Base-by-base conservation (phyloP, 2,113 vertebrate genomes). In the Litocranius walleri region DNA sequence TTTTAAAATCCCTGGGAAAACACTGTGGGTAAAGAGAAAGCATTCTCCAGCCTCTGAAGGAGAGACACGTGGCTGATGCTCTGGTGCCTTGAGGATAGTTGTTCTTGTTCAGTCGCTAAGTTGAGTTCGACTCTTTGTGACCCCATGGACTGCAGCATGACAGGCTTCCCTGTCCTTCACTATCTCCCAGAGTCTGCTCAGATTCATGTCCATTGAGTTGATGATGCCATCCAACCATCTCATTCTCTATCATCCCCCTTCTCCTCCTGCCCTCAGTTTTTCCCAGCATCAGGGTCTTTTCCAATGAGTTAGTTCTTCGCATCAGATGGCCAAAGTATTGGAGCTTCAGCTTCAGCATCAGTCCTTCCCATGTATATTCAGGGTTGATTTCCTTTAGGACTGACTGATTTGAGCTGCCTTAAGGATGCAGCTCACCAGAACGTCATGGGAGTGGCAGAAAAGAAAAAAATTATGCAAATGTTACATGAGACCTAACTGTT, bases 1-100 rank as follows among this genome's bases (percentile, higher is more conserved):
- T 67, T 97, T 85, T 7, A 36, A 97, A 89, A 33, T 56, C 56
- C 71, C 83, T 87, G 7, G 52, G 71, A 64, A 97, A 95, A 96
- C 7, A 52, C 43, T n/a, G 36, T 23, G 61, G 45, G 29, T 88
- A 33, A 64, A 61, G 62, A 90, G 43, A 30, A 81, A 56, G 27
- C 5, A 8, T 64, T 83, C 52, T 74, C 33, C 30, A 6, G 29
- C 40, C n/a, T 56, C 43, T 19, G 9, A 29, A 56, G 59, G 62
- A 88, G 56, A 67, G 52, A 88, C 56, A 19, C 0, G 0, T 10
- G 10, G 13, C 71, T 82, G 15, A 85, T 14, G 0, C 77, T 95
- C 27, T 7, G 36, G 19, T 25, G 13, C 21, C 85, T 56, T 52
- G 48, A 96, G 77, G 56, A 56, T 0, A 3, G 12, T 43, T 43